Percentiles rank a stretch among this genome's conserved stretches.
phyloP scores from a whole-genome alignment of 2,113 vertebrate species.

The Podarcis cretensis region DNA sequence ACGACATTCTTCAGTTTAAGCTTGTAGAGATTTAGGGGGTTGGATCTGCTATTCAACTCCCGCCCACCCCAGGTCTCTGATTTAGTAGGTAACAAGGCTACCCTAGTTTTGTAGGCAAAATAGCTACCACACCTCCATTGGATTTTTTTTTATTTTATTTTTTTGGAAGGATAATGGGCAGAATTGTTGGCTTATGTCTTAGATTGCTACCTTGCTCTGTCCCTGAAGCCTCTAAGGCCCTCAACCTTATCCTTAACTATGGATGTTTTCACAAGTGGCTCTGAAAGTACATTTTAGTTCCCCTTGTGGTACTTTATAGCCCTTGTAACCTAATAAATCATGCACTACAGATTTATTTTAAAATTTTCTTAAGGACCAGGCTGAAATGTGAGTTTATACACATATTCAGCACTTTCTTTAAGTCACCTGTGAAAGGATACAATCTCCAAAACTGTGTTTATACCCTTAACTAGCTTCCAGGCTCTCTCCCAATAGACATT shows the following conservation, averaged over 20 bases:
- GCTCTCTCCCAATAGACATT: background rate
- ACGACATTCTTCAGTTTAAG: slow-evolving; percentile 15
- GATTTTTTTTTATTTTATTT: background rate
- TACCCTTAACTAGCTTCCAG: background rate
- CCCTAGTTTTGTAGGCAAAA: background rate
- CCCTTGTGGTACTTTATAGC: background rate
- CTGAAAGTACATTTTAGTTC: background rate
- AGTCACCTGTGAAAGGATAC: background rate
- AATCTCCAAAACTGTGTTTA: background rate
- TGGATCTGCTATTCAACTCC: background rate
- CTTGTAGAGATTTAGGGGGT: slow-evolving; percentile 10
- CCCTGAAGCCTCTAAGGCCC: background rate
- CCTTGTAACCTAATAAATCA: background rate
- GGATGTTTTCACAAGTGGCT: background rate
- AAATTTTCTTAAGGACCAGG: background rate
- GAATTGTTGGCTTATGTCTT: slow-evolving; percentile 3
- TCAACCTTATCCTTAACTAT: background rate
- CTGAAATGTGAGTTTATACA: background rate
- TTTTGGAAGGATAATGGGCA: background rate
- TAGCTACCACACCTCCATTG: background rate
- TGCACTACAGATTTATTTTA: background rate
- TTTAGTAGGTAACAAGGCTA: background rate
- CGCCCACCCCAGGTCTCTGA: background rate
- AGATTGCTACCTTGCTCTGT: background rate
- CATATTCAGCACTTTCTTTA: background rate